Evolutionary conservation across 2,797 vertebrate genomes (phyloP).

Genomic region (Aulostomus chinensis): DNA sequence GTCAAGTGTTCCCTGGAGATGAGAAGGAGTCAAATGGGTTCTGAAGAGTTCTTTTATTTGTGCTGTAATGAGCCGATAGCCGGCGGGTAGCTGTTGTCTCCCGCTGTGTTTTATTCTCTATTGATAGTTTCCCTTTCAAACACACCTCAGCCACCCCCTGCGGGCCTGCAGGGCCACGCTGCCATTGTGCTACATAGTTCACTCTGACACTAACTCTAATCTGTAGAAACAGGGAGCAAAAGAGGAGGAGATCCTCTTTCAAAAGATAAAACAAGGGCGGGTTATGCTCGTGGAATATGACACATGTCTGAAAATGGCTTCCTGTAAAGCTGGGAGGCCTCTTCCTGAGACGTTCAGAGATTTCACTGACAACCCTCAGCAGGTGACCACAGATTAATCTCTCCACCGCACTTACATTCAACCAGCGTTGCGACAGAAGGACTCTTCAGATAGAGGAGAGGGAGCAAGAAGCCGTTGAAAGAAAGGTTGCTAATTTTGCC

Average conservation of each 20-base stretch:
- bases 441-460: slow-evolving; percentile 34
- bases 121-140: slow-evolving; percentile 70
- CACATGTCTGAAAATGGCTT: slow-evolving; percentile 61
- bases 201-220: slow-evolving; percentile 62
- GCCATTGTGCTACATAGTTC: slow-evolving; percentile 51
- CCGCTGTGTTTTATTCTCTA: slow-evolving; percentile 66
- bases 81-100: slow-evolving; percentile 67
- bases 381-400: slow-evolving; percentile 69
- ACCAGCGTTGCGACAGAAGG: slow-evolving; percentile 24
- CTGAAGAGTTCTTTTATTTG: slow-evolving; percentile 61
- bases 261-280: slow-evolving; percentile 57
- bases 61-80: slow-evolving; percentile 72
- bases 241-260: slow-evolving; percentile 44
- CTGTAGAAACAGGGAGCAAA: slow-evolving; percentile 49
- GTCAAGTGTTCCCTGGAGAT: slow-evolving; percentile 34
- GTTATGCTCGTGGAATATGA: slow-evolving; percentile 57
- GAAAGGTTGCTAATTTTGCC: slow-evolving; percentile 27
- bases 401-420: slow-evolving; percentile 50
- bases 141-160: slow-evolving; percentile 58
- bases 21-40: slow-evolving; percentile 44
- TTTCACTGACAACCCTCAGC: slow-evolving; percentile 68
- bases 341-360: slow-evolving; percentile 56
- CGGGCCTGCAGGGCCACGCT: slow-evolving; percentile 39
- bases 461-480: slow-evolving; percentile 17
- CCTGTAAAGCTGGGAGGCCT: slow-evolving; percentile 62